These are phyloP conservation scores for Phoxinus dragarum DNA, from an alignment of 2,797 vertebrate genomes.

Conservation along the genomic window DNA sequence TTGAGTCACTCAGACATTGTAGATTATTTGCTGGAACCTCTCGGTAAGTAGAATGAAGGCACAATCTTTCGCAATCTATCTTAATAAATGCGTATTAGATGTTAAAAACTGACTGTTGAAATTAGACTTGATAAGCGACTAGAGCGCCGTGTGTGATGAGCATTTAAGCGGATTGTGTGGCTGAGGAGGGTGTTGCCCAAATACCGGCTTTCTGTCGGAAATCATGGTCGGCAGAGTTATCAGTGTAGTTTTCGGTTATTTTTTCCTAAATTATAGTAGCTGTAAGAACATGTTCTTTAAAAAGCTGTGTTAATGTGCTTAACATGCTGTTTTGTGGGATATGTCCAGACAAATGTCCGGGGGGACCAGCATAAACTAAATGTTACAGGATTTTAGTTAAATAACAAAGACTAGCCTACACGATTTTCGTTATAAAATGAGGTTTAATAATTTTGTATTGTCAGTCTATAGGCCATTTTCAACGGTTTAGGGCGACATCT, in stretches of 20 bases:
- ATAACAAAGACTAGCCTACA: neutral
- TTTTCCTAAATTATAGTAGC: neutral
- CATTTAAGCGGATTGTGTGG: constrained; percentile 16
- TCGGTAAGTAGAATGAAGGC: constrained; percentile 25
- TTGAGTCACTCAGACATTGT: neutral
- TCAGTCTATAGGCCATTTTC: neutral
- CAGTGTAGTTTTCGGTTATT: neutral
- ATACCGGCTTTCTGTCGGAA: constrained; percentile 43
- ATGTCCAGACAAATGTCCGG: neutral
- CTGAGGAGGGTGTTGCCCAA: constrained; percentile 51
- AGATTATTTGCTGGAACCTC: constrained; percentile 31
- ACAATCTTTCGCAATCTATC: neutral
- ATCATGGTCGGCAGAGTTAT: neutral
- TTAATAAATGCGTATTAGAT: neutral
- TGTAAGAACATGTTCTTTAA: neutral
- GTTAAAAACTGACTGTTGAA: neutral
- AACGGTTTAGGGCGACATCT: neutral
- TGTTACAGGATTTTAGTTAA: neutral
- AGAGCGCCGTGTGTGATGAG: neutral
- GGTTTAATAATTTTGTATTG: neutral
- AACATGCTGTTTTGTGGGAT: neutral
- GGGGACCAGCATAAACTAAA: neutral
- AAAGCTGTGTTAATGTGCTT: neutral
- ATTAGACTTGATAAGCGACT: neutral
- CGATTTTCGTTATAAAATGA: neutral